A percentile compares a stretch with the other conserved stretches of the same genome.
Evolutionary conservation across 2,797 vertebrate species (phyloP).

Genomic region (Eremophila alpestris): DNA sequence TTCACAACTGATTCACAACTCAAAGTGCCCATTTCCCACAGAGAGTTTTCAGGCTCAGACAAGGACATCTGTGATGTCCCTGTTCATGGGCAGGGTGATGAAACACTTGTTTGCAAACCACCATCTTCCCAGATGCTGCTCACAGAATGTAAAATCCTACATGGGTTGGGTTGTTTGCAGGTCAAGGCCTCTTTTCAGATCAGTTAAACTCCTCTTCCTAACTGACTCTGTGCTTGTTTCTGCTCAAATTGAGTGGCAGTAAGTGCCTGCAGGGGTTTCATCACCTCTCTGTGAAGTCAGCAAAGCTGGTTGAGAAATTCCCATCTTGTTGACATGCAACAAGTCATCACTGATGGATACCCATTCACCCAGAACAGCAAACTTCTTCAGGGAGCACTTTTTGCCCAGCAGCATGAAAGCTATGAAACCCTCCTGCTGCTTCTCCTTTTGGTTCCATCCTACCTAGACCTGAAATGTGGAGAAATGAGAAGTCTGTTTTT

Average conservation of each 20-base stretch:
- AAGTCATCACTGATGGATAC: background rate
- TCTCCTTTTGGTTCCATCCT: conserved; percentile 75
- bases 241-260: background rate
- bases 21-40: background rate
- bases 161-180: background rate
- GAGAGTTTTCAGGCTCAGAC: background rate
- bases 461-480: conserved; percentile 44
- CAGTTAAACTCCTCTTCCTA: background rate
- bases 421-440: conserved; percentile 68
- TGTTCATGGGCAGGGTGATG: background rate
- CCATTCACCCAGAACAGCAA: conserved; percentile 52
- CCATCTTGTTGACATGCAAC: background rate
- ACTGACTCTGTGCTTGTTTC: background rate
- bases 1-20: background rate
- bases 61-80: background rate
- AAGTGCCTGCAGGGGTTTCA: background rate
- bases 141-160: background rate
- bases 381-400: conserved; percentile 56
- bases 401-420: conserved; percentile 61
- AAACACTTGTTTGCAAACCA: background rate
- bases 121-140: background rate
- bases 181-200: background rate
- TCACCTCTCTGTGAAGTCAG: background rate
- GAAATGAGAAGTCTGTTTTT: background rate
- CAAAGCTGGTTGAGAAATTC: background rate